Conservation (phyloP, 2,797 vertebrate genomes). For the Octomys mimax region DNA sequence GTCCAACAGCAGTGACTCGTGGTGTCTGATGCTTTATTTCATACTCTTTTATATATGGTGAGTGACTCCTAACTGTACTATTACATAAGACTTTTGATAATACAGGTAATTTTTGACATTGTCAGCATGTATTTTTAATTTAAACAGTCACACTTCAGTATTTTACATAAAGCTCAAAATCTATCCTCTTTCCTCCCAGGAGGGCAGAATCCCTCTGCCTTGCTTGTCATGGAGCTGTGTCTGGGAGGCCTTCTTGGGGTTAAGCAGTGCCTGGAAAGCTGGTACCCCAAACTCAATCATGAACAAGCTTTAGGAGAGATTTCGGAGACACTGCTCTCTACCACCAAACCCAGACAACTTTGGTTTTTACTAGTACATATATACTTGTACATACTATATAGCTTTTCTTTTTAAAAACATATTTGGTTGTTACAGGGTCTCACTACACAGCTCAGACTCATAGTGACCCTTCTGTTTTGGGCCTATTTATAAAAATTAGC, state of each 20-base stretch:
- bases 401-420: no score
- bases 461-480: no score
- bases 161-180: conserved; percentile 51
- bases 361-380: neutral
- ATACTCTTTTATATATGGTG: neutral
- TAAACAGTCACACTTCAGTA: conserved; percentile 2
- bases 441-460: no score
- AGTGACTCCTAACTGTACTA: neutral
- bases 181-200: neutral
- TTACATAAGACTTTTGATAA: neutral
- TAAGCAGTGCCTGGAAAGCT: neutral
- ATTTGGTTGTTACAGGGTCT: no score
- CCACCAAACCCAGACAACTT: neutral
- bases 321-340: neutral
- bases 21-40: neutral
- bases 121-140: conserved; percentile 30
- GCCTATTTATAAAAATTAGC: no score
- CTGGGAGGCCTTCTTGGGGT: neutral
- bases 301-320: neutral
- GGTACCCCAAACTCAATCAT: neutral
- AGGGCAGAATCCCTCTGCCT: neutral
- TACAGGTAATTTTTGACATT: neutral
- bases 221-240: neutral
- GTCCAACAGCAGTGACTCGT: neutral
- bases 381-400: neutral